Percentiles rank a stretch among this genome's conserved stretches.
phyloP scores from a whole-genome alignment of 2,888 invertebrate genomes.

The Busseola fusca region DNA sequence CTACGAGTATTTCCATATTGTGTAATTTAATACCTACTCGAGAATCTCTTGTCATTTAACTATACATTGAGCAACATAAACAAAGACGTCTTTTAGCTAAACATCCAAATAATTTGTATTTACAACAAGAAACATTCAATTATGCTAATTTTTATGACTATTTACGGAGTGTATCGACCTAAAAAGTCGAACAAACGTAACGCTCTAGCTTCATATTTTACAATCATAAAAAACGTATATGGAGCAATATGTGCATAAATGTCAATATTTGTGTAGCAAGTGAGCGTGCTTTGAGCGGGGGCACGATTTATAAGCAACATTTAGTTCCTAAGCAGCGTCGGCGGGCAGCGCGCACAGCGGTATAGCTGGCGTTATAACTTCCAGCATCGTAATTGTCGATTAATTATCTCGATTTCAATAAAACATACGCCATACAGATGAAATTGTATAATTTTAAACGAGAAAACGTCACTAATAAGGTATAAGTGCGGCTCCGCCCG shows the following conservation, averaged over 20 bases:
- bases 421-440: constrained; percentile 85
- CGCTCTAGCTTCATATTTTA: constrained; percentile 87
- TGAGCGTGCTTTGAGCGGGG: constrained; percentile 67
- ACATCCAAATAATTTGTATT: constrained; percentile 81
- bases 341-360: constrained; percentile 81
- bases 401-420: constrained; percentile 88
- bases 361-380: constrained; percentile 81
- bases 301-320: constrained; percentile 80
- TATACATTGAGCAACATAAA: constrained; percentile 77
- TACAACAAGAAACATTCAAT: constrained; percentile 83
- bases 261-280: constrained; percentile 83
- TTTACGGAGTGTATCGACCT: constrained; percentile 81
- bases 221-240: constrained; percentile 87
- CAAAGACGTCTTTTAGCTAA: constrained; percentile 77
- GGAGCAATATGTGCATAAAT: constrained; percentile 89
- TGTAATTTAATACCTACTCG: constrained; percentile 48
- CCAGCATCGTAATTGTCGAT: constrained; percentile 88
- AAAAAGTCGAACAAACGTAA: constrained; percentile 77
- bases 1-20: constrained; percentile 28
- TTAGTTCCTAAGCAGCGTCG: constrained; percentile 77
- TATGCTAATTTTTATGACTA: constrained; percentile 86
- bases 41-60: constrained; percentile 66
- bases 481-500: constrained; percentile 77
- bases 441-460: constrained; percentile 85
- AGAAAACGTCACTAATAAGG: constrained; percentile 84